phyloP scores from a whole-genome alignment of 2,888 invertebrate species.

The Pandemis corylana region DNA sequence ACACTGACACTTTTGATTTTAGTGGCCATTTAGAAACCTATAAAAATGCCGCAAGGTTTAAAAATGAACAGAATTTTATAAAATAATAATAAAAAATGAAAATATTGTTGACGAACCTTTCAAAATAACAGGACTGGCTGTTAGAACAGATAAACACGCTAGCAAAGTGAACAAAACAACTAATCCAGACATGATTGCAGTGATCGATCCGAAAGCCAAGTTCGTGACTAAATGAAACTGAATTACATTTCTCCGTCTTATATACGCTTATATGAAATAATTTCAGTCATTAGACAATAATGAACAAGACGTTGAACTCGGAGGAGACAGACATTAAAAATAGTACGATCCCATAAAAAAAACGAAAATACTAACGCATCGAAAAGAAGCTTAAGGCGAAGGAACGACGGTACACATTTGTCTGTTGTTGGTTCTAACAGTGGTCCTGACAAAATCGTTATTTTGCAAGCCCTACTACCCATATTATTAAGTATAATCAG shows the following conservation, averaged over 20 bases:
- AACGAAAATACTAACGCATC: not conserved
- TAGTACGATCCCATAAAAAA: not conserved
- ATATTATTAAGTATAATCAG: conserved; percentile 13
- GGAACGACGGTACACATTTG: not conserved
- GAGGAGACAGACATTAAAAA: not conserved
- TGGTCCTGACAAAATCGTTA: conserved; percentile 10
- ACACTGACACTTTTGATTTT: no score
- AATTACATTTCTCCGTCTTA: conserved; percentile 40
- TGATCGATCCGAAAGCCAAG: conserved; percentile 6
- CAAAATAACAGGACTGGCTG: conserved; percentile 59
- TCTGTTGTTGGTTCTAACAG: not conserved
- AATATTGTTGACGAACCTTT: conserved; percentile 56
- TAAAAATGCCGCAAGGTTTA: no score
- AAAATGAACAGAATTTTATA: no score
- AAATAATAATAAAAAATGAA: no score
- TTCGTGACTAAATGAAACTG: conserved; percentile 40
- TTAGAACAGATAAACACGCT: conserved; percentile 44
- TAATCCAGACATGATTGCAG: conserved; percentile 30
- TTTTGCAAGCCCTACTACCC: conserved; percentile 19
- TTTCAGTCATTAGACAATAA: conserved; percentile 44
- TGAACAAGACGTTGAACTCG: conserved; percentile 45
- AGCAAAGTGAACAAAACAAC: conserved; percentile 36
- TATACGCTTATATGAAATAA: conserved; percentile 47
- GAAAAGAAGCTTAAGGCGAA: not conserved
- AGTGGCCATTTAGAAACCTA: no score